phyloP scores from a whole-genome alignment of 2,888 invertebrate species.

The Clunio marinus region DNA sequence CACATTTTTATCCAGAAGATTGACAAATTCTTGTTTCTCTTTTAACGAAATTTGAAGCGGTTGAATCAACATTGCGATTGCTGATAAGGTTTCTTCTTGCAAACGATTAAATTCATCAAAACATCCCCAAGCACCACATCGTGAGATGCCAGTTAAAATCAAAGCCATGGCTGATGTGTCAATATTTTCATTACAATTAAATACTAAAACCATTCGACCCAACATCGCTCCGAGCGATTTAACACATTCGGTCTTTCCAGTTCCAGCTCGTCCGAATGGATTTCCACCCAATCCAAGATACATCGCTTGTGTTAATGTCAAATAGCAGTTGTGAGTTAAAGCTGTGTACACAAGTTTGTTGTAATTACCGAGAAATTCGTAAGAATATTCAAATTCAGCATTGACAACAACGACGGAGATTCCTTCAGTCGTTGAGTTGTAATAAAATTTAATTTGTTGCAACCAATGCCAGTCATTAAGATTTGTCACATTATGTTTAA shows the following conservation, averaged over 20 bases:
- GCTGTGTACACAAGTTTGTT: slow-evolving; percentile 93
- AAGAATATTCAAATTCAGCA: slow-evolving; percentile 92
- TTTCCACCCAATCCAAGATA: slow-evolving; percentile 96
- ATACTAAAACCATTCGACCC: slow-evolving; percentile 90
- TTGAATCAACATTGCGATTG: slow-evolving; percentile 91
- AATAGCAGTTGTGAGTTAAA: slow-evolving; percentile 94
- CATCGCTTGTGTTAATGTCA: slow-evolving; percentile 95
- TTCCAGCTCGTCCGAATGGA: slow-evolving; percentile 96
- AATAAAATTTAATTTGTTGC: slow-evolving; percentile 82
- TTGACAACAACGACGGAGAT: slow-evolving; percentile 79
- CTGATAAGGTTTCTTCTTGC: slow-evolving; percentile 88
- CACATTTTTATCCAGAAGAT: slow-evolving; percentile 55
- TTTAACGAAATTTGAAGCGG: slow-evolving; percentile 81
- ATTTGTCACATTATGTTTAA: slow-evolving; percentile 63
- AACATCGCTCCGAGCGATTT: slow-evolving; percentile 88
- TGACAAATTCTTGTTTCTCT: slow-evolving; percentile 54
- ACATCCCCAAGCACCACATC: slow-evolving; percentile 97
- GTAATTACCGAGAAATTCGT: slow-evolving; percentile 96
- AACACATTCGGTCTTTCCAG: slow-evolving; percentile 98
- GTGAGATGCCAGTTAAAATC: slow-evolving; percentile 87
- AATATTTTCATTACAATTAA: slow-evolving; percentile 98
- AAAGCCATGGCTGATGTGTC: slow-evolving; percentile 93
- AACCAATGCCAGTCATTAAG: slow-evolving; percentile 88
- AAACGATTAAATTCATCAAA: slow-evolving; percentile 99
- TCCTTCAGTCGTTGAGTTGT: slow-evolving; percentile 58